phyloP scores from a whole-genome alignment of 2,797 vertebrate species.

The Premnoplex brunnescens region DNA sequence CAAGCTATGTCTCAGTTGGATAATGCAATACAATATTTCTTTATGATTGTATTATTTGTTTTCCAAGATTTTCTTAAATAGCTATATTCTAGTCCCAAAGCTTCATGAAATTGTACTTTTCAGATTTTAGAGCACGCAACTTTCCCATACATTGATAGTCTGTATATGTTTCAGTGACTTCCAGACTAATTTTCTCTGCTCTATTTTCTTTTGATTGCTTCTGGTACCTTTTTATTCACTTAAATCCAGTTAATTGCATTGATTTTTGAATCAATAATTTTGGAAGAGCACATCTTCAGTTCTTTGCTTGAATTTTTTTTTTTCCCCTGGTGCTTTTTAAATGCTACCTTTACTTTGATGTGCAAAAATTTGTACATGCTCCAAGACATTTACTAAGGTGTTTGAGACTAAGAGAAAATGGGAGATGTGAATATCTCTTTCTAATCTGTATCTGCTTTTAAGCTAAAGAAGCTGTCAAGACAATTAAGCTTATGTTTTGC shows the following conservation, averaged over 20 bases:
- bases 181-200: background rate
- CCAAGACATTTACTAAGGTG: background rate
- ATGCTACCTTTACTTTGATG: background rate
- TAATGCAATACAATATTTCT: slow-evolving; percentile 23
- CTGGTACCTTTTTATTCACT: slow-evolving; percentile 9
- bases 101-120: background rate
- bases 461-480: background rate
- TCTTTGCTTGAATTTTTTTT: background rate
- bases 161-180: slow-evolving; percentile 39
- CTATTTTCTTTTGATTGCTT: slow-evolving; percentile 29
- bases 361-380: background rate
- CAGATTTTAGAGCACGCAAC: background rate
- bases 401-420: background rate
- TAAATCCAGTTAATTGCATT: slow-evolving; percentile 51
- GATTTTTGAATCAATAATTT: slow-evolving; percentile 21
- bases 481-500: background rate
- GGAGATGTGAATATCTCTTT: background rate
- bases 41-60: background rate
- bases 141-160: background rate
- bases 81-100: background rate
- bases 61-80: background rate
- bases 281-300: slow-evolving; percentile 17
- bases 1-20: background rate
- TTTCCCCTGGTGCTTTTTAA: background rate
- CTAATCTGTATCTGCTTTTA: background rate